Evolutionary conservation across 2,113 vertebrate species (phyloP), one percentile per base, ranked within the genome.

Genomic region (Pseudonaja textilis): DNA sequence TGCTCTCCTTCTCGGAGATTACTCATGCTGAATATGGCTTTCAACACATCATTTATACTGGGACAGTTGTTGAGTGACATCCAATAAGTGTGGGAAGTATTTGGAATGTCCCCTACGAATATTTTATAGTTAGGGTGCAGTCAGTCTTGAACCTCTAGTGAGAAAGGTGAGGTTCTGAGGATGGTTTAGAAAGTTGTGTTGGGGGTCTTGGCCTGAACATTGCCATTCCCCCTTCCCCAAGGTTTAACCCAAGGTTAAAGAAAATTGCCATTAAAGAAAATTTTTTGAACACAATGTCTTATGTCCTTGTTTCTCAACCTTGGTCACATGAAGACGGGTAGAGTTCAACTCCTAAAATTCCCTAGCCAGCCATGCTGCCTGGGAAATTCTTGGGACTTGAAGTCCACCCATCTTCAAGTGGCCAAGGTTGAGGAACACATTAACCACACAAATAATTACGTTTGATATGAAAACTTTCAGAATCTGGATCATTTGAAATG

Each of bases 361-460:
- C 57, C 22, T 8, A 59, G 57, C 57, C 23, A 59, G 22, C 23
- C 57, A 25, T 25, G 57, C 61, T n/a, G 11, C 3, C 4, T 64
- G 10, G 61, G 61, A 12, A 64, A 64, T 64, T 64, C 61, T 64
- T 50, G 61, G 61, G 11, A 64, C 26, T 64, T 64, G 11, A 29
- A n/a, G 26, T n/a, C 26, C 4, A 64, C 11, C 26, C 26, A 69
- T n/a, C 64, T 14, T 69, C 64, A 69, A n/a, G 29, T 14, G 61
- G 11, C 61, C 26, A n/a, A 64, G 61, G 61, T 64, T 64, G 61
- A 64, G 4, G 29, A n/a, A 14, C 26, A 64, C 4, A 50, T 85
- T 85, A 89, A 47, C 56, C 16, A 23, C 25, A 89, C 20, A 7
- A 93, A 3, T 92, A 95, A 29, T 29, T 94, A 22, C 52, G 47